Base-by-base conservation (phyloP, 2,888 invertebrate species). In the Caenorhabditis sulstoni region DNA sequence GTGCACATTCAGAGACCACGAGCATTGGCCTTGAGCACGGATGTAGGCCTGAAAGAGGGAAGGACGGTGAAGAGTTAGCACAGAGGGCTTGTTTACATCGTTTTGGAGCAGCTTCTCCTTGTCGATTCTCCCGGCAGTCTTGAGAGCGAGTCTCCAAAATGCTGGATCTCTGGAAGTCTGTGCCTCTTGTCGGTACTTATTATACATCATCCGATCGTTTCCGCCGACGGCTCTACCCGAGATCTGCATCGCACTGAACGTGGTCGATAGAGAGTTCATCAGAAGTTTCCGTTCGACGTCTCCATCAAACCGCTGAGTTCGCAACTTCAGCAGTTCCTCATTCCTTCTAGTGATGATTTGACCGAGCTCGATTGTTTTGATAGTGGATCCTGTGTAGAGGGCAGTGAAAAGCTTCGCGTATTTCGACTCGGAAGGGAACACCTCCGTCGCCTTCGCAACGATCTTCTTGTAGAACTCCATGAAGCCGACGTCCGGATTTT, bases 101-200 rank as follows among this genome's bases (percentile, higher is more conserved):
- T 29, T 29, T 29, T 29, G 4, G 4, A 29, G 7, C 29, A 29
- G 29, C 7, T 29, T 29, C 29, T 5, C 29, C 7, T 29, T 29
- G 29, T 29, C 29, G 4, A 29, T 1, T 44, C 14, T 39, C 20
- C n/a, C 57, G 18, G 75, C 67, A 12, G 37, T 22, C 14, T 59
- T 64, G n/a, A 76, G 5, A 7, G 50, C 68, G 29, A 76, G 18
- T 52, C 76, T 57, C 68, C 68, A 76, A 0, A 76, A 22, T 3
- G 64, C 47, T 16, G 76, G 68, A 45, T 76, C 76, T 1, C 16
- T 55, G 22, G 53, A 18, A 0, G 11, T 35, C 44, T 16, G 9
- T n/a, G 64, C 57, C 18, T 44, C 39, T 20, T 53, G 18, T 20
- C n/a, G 11, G 20, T 12, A 39, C 5, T 37, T 20, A 3, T n/a